Evolutionary conservation across 2,888 invertebrate genomes (phyloP).

Genomic region (Crossocerus cetratus): DNA sequence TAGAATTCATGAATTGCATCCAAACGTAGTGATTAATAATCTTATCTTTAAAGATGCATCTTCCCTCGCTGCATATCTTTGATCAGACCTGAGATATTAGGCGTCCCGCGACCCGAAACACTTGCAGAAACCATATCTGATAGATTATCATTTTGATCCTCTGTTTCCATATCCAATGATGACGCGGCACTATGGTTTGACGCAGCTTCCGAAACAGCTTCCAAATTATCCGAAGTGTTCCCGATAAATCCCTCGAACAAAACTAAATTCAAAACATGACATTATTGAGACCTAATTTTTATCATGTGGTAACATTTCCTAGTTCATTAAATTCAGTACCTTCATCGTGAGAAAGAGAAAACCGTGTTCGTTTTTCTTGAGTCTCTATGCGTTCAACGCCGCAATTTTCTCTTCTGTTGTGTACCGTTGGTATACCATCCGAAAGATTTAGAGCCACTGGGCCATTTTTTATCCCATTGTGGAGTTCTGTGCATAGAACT

Average conservation of each 20-base stretch:
- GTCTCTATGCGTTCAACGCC: slow-evolving; percentile 73
- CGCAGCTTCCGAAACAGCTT: slow-evolving; percentile 96
- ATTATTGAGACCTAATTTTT: background rate
- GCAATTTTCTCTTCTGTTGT: slow-evolving; percentile 68
- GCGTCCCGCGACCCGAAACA: slow-evolving; percentile 93
- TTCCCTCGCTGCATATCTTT: too few species aligned
- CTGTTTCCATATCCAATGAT: slow-evolving; percentile 90
- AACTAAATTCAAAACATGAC: slow-evolving; percentile 54
- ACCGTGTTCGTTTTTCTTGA: slow-evolving; percentile 78
- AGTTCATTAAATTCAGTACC: slow-evolving; percentile 53
- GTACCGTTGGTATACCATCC: slow-evolving; percentile 69
- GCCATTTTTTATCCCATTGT: slow-evolving; percentile 62
- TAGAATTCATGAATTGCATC: background rate
- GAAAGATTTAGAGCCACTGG: slow-evolving; percentile 67
- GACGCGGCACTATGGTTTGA: slow-evolving; percentile 97
- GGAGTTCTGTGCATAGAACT: slow-evolving; percentile 76
- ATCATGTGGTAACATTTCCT: background rate
- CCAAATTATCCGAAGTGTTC: slow-evolving; percentile 94
- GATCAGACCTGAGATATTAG: slow-evolving; percentile 90
- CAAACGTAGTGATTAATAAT: background rate
- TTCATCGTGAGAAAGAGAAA: slow-evolving; percentile 93
- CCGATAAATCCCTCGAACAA: slow-evolving; percentile 86
- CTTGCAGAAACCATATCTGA: slow-evolving; percentile 99
- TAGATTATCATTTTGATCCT: slow-evolving; percentile 94
- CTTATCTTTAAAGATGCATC: too few species aligned